Evolutionary conservation across 2,797 vertebrate species (phyloP).

Genomic region (Scarus forsteni): DNA sequence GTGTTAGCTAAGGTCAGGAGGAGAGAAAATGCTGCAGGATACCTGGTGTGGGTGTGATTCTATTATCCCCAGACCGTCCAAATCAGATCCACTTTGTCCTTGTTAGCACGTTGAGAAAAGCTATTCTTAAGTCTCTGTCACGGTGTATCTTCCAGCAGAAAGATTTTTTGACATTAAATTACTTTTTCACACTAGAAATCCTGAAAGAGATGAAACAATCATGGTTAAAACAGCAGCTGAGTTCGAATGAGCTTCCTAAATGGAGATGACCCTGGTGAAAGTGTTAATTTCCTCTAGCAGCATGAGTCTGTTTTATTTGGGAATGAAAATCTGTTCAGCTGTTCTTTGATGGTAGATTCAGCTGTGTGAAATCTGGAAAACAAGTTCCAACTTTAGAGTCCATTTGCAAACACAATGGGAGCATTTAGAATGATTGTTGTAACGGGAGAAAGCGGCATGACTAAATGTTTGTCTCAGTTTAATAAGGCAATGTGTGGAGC

Average conservation of each 20-base stretch:
- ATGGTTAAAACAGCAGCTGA: constrained; percentile 7
- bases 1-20: constrained; percentile 41
- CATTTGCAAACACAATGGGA: constrained; percentile 19
- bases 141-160: constrained; percentile 3
- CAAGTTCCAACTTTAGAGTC: constrained; percentile 18
- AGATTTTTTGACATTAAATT: background rate
- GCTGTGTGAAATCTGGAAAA: constrained; percentile 31
- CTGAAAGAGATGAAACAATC: constrained; percentile 17
- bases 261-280: constrained; percentile 30
- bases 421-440: constrained; percentile 6
- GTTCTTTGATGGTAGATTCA: constrained; percentile 45
- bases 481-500: background rate
- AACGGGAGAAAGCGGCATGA: background rate
- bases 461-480: constrained; percentile 16
- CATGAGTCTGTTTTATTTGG: constrained; percentile 46
- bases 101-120: background rate
- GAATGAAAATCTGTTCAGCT: constrained; percentile 48
- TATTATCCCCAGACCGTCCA: constrained; percentile 32
- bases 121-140: constrained; percentile 1
- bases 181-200: constrained; percentile 24
- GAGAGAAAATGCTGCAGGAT: constrained; percentile 39
- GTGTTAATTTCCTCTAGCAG: constrained; percentile 41
- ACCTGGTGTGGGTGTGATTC: constrained; percentile 15
- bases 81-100: constrained; percentile 29
- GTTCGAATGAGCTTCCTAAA: constrained; percentile 14